Percentiles rank a stretch among this genome's conserved stretches.
Conservation (phyloP, 1,140 invertebrate genomes). For the Monochamus saltuarius region DNA sequence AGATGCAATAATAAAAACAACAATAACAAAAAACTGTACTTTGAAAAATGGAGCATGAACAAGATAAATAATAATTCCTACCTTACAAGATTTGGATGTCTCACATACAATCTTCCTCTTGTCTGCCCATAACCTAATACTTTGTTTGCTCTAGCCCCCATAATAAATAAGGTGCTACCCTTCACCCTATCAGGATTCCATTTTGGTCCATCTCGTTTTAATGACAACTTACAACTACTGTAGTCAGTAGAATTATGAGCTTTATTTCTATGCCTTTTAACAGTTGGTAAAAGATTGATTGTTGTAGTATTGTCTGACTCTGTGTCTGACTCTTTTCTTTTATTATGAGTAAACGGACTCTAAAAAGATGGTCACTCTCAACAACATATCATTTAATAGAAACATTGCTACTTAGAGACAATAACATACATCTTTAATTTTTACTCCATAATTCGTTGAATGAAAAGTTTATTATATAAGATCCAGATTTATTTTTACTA, state of each 20-base stretch:
- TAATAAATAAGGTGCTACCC: conserved; percentile 72
- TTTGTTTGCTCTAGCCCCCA: conserved; percentile 76
- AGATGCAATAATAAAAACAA: too few species aligned
- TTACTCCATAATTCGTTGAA: too few species aligned
- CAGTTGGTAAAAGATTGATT: conserved; percentile 44
- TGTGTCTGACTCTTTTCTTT: conserved; percentile 64
- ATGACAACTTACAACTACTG: conserved; percentile 39
- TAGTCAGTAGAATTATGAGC: conserved; percentile 34
- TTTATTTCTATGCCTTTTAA: conserved; percentile 50
- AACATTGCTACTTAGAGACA: background rate
- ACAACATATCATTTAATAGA: background rate
- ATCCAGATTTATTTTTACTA: background rate
- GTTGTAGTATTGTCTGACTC: conserved; percentile 57
- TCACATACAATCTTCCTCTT: conserved; percentile 71
- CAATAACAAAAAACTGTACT: too few species aligned
- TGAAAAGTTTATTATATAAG: too few species aligned
- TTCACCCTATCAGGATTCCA: conserved; percentile 74
- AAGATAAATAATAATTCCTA: background rate
- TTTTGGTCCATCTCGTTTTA: conserved; percentile 57
- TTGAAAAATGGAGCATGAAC: background rate
- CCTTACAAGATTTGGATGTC: conserved; percentile 68
- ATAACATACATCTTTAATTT: too few species aligned
- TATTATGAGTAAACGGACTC: conserved; percentile 56
- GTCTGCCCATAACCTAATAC: conserved; percentile 76
- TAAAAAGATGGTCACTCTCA: conserved; percentile 44